Conservation (phyloP, 2,113 vertebrate genomes). For the Sporophila hypoxantha region DNA sequence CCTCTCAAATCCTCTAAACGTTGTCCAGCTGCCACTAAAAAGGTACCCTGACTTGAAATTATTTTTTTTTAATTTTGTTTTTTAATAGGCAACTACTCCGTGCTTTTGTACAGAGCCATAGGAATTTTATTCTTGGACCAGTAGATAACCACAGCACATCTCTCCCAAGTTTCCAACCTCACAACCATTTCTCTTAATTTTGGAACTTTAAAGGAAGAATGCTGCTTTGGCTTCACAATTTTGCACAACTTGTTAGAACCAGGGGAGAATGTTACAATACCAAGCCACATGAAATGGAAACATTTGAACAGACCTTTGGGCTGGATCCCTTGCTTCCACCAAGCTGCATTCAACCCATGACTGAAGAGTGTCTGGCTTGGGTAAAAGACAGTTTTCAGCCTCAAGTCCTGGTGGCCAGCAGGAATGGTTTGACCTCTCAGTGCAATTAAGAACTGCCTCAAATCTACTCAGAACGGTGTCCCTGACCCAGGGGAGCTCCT, state of each 20-base stretch:
- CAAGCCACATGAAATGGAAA: conserved; percentile 65
- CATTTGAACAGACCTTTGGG: conserved; percentile 38
- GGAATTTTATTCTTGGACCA: conserved; percentile 75
- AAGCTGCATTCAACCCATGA: background rate
- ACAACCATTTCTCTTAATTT: conserved; percentile 74
- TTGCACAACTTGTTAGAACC: conserved; percentile 61
- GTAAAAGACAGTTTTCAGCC: background rate
- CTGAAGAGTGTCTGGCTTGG: conserved; percentile 6
- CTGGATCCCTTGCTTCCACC: conserved; percentile 20
- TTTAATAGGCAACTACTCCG: conserved; percentile 8
- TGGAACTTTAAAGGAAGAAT: conserved; percentile 74
- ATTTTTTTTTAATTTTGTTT: background rate
- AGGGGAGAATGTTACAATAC: conserved; percentile 40
- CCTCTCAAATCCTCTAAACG: background rate
- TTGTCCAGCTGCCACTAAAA: conserved; percentile 25
- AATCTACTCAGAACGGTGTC: background rate
- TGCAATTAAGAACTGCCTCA: background rate
- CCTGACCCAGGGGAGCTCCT: background rate
- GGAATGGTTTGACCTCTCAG: background rate
- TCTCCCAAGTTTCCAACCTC: conserved; percentile 77
- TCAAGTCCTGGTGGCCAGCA: background rate
- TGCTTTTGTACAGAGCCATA: conserved; percentile 59
- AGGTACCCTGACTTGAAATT: conserved; percentile 15
- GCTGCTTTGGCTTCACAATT: conserved; percentile 66
- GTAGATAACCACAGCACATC: conserved; percentile 66